phyloP scores from a whole-genome alignment of 1,140 invertebrate species.

The Cardiocondyla obscurior region DNA sequence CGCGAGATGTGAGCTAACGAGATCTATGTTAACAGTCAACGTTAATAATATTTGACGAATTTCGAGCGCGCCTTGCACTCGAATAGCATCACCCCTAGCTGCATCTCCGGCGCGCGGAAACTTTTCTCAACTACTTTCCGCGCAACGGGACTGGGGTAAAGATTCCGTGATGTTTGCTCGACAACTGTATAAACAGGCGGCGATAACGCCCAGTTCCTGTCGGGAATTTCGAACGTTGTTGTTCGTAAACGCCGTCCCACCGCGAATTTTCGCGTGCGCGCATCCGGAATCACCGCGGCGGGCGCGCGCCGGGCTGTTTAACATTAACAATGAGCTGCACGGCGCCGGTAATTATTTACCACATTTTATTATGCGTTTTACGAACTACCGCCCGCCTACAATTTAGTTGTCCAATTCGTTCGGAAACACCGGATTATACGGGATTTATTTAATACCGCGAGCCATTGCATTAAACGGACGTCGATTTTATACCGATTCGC shows the following conservation, averaged over 20 bases:
- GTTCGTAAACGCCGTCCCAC: background rate
- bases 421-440: conserved; percentile 47
- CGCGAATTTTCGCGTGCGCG: conserved; percentile 16
- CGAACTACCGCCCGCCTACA: conserved; percentile 18
- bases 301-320: conserved; percentile 17
- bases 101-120: conserved; percentile 10
- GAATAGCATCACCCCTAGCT: background rate
- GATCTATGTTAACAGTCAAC: background rate
- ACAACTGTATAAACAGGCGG: conserved; percentile 48
- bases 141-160: conserved; percentile 29
- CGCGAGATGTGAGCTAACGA: background rate
- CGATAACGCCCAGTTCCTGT: conserved; percentile 52
- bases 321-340: conserved; percentile 47
- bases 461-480: conserved; percentile 29
- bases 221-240: conserved; percentile 42
- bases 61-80: background rate
- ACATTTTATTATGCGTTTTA: conserved; percentile 49
- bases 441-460: conserved; percentile 52
- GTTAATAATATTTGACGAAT: background rate
- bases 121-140: conserved; percentile 37
- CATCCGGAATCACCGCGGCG: conserved; percentile 21
- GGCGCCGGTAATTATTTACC: conserved; percentile 38
- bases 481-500: conserved; percentile 48
- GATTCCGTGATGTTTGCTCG: conserved; percentile 44
- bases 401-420: conserved; percentile 48